A percentile compares a stretch with the other conserved stretches of the same genome.
Conservation (phyloP, 1,140 invertebrate genomes). For the Portunus trituberculatus region DNA sequence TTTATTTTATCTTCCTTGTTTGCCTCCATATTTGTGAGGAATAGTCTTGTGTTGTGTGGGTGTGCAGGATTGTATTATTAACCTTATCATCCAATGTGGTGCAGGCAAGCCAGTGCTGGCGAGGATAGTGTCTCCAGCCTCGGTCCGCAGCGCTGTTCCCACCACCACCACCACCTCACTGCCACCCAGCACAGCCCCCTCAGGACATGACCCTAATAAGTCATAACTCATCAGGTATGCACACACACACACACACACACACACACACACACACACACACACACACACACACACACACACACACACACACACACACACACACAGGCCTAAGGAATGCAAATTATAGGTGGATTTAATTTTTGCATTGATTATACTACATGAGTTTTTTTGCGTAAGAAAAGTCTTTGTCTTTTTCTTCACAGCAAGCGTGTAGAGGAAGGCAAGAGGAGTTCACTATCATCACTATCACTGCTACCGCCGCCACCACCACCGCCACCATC, state of each 20-base stretch:
- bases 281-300: neutral
- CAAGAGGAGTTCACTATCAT: neutral
- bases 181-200: neutral
- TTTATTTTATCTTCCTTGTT: neutral
- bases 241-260: neutral
- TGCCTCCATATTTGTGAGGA: too few relatives aligned
- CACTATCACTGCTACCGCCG: neutral
- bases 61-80: neutral
- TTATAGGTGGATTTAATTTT: neutral
- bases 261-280: too few relatives aligned
- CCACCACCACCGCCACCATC: neutral
- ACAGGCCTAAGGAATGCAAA: neutral
- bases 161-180: constrained; percentile 12
- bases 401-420: neutral
- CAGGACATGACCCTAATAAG: constrained; percentile 48
- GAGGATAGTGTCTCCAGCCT: constrained; percentile 63
- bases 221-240: constrained; percentile 18
- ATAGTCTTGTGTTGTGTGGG: too few relatives aligned
- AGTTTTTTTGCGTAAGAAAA: too few relatives aligned
- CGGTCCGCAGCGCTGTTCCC: constrained; percentile 51
- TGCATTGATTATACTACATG: neutral
- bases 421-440: neutral
- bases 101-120: constrained; percentile 69
- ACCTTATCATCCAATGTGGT: neutral
- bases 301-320: constrained; percentile 32